A percentile compares a stretch with the other conserved stretches of the same genome.
Evolutionary conservation across 2,113 vertebrate genomes (phyloP).

Genomic region (Lichenostomus cassidix): DNA sequence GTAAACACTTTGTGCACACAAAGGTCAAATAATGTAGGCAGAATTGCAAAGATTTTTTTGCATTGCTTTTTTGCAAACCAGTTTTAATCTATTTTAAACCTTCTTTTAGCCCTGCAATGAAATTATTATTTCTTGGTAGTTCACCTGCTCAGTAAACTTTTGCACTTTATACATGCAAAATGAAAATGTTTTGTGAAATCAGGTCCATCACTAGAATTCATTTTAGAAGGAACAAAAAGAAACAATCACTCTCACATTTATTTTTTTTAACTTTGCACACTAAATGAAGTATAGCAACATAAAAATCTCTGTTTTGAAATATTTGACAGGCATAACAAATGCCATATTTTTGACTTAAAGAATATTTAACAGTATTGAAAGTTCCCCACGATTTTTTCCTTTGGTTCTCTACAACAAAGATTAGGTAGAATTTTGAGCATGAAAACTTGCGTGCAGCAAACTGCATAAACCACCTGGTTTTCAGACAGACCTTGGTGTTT

Average conservation of each 20-base stretch:
- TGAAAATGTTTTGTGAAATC: neutral
- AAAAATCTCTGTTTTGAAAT: neutral
- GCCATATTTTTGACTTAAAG: neutral
- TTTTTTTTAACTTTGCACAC: neutral
- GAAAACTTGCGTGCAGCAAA: neutral
- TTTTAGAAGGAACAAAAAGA: neutral
- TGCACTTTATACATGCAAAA: neutral
- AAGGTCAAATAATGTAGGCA: neutral
- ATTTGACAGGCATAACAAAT: neutral
- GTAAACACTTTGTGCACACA: neutral
- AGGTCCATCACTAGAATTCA: neutral
- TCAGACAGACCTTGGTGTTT: neutral
- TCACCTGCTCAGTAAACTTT: neutral
- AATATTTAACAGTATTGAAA: neutral
- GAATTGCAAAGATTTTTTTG: neutral
- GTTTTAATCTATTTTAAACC: neutral
- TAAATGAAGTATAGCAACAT: neutral
- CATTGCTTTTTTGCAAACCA: neutral
- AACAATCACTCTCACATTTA: neutral
- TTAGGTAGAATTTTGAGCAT: neutral
- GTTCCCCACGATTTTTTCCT: neutral
- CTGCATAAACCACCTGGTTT: neutral
- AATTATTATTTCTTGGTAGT: neutral
- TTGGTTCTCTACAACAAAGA: neutral
- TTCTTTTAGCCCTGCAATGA: neutral